Evolutionary conservation across 2,113 vertebrate species (phyloP).

Genomic region (Siphamia tubifer): DNA sequence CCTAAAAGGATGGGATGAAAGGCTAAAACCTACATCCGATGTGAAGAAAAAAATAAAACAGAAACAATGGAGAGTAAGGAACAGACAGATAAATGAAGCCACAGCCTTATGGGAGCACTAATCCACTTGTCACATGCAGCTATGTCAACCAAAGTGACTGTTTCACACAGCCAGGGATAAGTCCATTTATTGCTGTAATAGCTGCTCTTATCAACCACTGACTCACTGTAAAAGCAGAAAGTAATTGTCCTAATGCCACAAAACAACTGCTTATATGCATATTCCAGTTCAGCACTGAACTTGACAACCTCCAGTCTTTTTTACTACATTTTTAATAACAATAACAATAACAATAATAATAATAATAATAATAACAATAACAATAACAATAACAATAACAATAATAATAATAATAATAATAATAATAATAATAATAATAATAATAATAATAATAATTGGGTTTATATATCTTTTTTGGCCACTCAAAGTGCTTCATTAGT

Average conservation of each 20-base stretch:
- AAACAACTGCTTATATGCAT: conserved; percentile 20
- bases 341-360: no score
- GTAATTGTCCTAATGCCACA: conserved; percentile 28
- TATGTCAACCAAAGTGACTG: conserved; percentile 44
- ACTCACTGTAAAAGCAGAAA: conserved; percentile 37
- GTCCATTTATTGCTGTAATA: conserved; percentile 51
- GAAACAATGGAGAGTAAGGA: background rate
- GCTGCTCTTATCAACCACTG: conserved; percentile 42
- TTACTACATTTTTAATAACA: no score
- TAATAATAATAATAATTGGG: no score
- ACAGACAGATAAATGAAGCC: background rate
- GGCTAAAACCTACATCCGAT: background rate
- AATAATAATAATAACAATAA: no score
- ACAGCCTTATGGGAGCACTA: conserved; percentile 8
- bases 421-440: no score
- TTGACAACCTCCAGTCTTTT: background rate
- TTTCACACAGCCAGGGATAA: conserved; percentile 35
- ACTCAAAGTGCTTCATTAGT: no score
- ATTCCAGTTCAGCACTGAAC: conserved; percentile 12
- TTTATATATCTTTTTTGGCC: no score
- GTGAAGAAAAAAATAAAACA: background rate
- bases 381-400: no score
- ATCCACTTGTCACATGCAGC: conserved; percentile 56
- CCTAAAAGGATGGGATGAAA: background rate
- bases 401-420: no score